These are phyloP conservation scores for Aspidapion aeneum DNA, from an alignment of 2,888 invertebrate genomes.

Conservation along the genomic window DNA sequence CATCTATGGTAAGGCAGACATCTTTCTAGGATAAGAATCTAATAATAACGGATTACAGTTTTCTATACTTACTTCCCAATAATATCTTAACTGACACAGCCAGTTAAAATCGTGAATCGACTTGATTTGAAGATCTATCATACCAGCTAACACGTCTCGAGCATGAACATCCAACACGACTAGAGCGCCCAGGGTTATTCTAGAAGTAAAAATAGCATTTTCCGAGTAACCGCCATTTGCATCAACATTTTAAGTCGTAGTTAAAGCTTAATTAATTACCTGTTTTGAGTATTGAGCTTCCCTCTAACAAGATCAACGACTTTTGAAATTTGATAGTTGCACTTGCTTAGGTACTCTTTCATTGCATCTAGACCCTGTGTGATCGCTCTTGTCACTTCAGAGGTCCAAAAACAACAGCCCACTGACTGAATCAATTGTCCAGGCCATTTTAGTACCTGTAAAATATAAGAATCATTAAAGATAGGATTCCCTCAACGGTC, in stretches of 20 bases:
- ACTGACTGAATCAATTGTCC: constrained; percentile 83
- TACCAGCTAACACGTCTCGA: constrained; percentile 74
- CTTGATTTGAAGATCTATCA: constrained; percentile 62
- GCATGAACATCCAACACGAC: constrained; percentile 94
- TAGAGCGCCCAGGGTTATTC: constrained; percentile 65
- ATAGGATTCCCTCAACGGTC: too few relatives aligned
- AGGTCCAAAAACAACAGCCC: constrained; percentile 87
- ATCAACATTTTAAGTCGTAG: too few relatives aligned
- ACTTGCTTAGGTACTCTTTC: constrained; percentile 63
- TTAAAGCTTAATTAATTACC: too few relatives aligned
- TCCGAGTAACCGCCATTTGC: too few relatives aligned
- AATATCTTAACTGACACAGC: constrained; percentile 83
- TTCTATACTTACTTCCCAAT: constrained; percentile 64
- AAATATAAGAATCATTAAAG: constrained; percentile 16
- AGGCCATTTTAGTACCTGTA: constrained; percentile 91
- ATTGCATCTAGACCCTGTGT: constrained; percentile 54
- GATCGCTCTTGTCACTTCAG: constrained; percentile 80
- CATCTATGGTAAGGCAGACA: too few relatives aligned
- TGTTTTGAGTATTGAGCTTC: constrained; percentile 78
- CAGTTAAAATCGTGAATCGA: constrained; percentile 85
- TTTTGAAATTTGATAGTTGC: constrained; percentile 74
- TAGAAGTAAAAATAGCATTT: too few relatives aligned
- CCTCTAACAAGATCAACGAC: constrained; percentile 85
- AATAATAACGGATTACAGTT: too few relatives aligned
- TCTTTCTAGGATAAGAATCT: too few relatives aligned